These are phyloP conservation scores for Brachionus rubens DNA, from an alignment of 1,140 invertebrate species.

Conservation along the genomic window DNA sequence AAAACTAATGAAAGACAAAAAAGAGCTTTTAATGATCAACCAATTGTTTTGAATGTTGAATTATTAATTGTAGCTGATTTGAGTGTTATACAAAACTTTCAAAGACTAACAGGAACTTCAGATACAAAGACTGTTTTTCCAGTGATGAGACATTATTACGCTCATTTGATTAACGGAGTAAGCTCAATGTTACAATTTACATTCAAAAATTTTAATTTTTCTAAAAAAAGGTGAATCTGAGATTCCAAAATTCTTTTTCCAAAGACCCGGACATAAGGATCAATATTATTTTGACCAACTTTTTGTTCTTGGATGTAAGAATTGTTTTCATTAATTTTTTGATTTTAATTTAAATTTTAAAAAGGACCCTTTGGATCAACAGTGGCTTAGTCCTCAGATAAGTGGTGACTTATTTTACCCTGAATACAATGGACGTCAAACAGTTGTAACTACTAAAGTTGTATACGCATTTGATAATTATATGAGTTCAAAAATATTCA, in stretches of 20 bases:
- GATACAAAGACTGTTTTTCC: not conserved
- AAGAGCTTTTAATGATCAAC: constrained; percentile 25
- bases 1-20: not conserved
- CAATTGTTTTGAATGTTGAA: constrained; percentile 24
- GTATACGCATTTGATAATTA: not conserved
- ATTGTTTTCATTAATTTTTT: not conserved
- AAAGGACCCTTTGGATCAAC: not conserved
- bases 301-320: constrained; percentile 3
- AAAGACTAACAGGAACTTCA: not conserved
- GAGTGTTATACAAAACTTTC: not conserved
- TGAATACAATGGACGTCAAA: constrained; percentile 3
- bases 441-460: not conserved
- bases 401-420: constrained; percentile 4
- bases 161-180: constrained; percentile 23
- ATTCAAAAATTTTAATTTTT: not conserved
- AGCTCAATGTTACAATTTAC: not conserved
- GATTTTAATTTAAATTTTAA: not conserved
- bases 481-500: constrained; percentile 19
- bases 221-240: not conserved
- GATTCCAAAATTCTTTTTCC: constrained; percentile 4
- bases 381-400: not conserved
- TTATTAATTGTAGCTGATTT: constrained; percentile 4
- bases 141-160: constrained; percentile 27
- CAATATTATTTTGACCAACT: constrained; percentile 21
- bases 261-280: constrained; percentile 31